Evolutionary conservation across 2,797 vertebrate species (phyloP), one percentile per base, ranked within the genome.

Genomic region (Microctenopoma lineatum): DNA sequence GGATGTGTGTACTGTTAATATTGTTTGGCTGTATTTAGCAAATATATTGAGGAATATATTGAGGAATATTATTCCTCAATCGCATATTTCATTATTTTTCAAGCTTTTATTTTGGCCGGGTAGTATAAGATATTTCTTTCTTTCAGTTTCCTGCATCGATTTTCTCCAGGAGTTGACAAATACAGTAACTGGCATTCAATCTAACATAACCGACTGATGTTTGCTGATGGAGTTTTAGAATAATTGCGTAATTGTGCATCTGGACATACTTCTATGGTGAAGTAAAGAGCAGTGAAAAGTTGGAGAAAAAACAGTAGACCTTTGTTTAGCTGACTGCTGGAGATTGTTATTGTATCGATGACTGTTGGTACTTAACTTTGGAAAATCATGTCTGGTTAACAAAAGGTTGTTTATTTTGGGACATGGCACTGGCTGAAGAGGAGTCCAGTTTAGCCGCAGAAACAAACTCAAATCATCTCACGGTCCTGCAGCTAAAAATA

Each of bases 311-410:
- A 80, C 84, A 86, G 87, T 38, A 66, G 79, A 75, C 75, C 59
- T 90, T 89, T 92, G 91, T 93, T 90, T 90, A 85, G 85, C 78
- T 48, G 60, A 82, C 66, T 74, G 66, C 47, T 70, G 29, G 57
- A 67, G 76, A 86, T 90, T 93, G 91, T 93, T 94, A 91, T 93
- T 93, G 84, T 92, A 87, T 87, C 81, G 69, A 80, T 75, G 87
- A 90, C 84, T 90, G 86, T 80, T 88, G 74, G 87, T 85, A 87
- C 82, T 75, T 87, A 80, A 73, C 73, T 78, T 77, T 89, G 89
- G 89, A 92, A 89, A 87, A 81, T 82, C 45, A 61, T 63, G 83
- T 91, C 86, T 86, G 83, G 48, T 82, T 89, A 89, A 90, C 73
- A 88, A 89, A 91, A 83, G 81, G 70, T 45, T 90, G 89, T 93